Base-by-base conservation (phyloP, 2,888 invertebrate genomes). In the Mycogona germanica region DNA sequence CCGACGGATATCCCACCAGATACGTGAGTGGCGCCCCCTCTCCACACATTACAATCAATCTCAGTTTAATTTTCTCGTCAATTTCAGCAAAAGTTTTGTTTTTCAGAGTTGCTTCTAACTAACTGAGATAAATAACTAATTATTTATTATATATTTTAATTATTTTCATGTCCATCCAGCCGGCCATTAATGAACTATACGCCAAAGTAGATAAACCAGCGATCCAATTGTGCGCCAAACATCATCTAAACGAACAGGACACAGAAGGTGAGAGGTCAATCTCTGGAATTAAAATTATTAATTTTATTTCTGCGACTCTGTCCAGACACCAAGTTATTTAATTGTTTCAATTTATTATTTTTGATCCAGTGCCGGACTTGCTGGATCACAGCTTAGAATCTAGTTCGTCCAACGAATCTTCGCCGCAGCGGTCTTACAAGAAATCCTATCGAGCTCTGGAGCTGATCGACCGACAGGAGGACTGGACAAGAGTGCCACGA, bases 311-410 rank as follows among this genome's bases (percentile, higher is more conserved):
- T n/a, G 25, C 19, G 3, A n/a, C 7, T 28, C 25, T 14, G 12
- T 2, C 17, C 7, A 14, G n/a, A 17, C 42, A 42, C 42, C 9
- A 42, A 17, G 9, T 42, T 42, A 42, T 19, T 35, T 47, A n/a
- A n/a, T n/a, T n/a, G 12, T 14, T 14, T 12, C 12, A 35, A 14
- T 35, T 12, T 12, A 35, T 35, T 35, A 35, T 35, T 35, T 12
- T 12, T 9, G 7, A 23, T 41, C 14, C 26, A 50, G 51, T 51
- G 12, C 51, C 51, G n/a, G 51, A 51, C 19, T n/a, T 51, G 2
- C 19, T 51, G 28, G 51, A 51, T 42, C 51, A 51, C 30, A 51
- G 51, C 26, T 14, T 51, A 17, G 51, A 51, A 25, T 51, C 51
- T 9, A 51, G 42, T 42, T 51, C 51, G 21, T 48, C 49, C 21